These are phyloP conservation scores for Agrochola litura DNA, from an alignment of 2,888 invertebrate genomes.

Conservation along the genomic window DNA sequence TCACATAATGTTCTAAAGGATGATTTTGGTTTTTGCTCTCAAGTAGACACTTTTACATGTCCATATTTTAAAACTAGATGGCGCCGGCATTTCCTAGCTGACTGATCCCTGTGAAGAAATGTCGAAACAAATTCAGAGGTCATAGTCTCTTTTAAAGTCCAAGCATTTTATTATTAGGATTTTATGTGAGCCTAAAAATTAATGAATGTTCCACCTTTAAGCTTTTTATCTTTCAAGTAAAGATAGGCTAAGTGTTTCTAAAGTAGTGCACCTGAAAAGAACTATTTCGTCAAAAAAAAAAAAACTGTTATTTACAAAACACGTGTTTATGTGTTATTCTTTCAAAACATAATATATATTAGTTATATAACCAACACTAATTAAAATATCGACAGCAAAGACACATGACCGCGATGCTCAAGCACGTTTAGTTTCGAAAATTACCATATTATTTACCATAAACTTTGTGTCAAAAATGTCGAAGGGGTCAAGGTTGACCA, in stretches of 20 bases:
- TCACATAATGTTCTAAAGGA: not conserved
- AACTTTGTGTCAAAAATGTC: constrained; percentile 40
- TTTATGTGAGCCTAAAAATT: too few species aligned
- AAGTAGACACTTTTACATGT: too few species aligned
- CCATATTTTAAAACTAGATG: too few species aligned
- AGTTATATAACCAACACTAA: constrained; percentile 32
- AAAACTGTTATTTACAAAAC: constrained; percentile 4
- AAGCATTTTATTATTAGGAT: too few species aligned
- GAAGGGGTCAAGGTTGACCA: constrained; percentile 56
- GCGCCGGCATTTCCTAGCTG: too few species aligned
- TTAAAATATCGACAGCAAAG: constrained; percentile 10
- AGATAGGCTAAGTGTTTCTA: not conserved
- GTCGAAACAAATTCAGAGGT: too few species aligned
- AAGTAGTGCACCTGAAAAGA: not conserved
- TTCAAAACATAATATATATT: constrained; percentile 32
- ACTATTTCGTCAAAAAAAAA: not conserved
- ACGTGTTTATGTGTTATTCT: constrained; percentile 30
- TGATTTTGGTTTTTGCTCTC: too few species aligned
- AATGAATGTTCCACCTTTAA: not conserved
- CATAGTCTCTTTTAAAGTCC: too few species aligned
- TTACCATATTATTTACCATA: constrained; percentile 32
- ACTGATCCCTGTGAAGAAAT: too few species aligned
- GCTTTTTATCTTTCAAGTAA: not conserved
- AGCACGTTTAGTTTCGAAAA: constrained; percentile 21
- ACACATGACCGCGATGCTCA: constrained; percentile 30